These are phyloP conservation scores for Chondrosia reniformis DNA, from an alignment of 37 sponge, comb jelly and placozoan species.

Conservation along the genomic window DNA sequence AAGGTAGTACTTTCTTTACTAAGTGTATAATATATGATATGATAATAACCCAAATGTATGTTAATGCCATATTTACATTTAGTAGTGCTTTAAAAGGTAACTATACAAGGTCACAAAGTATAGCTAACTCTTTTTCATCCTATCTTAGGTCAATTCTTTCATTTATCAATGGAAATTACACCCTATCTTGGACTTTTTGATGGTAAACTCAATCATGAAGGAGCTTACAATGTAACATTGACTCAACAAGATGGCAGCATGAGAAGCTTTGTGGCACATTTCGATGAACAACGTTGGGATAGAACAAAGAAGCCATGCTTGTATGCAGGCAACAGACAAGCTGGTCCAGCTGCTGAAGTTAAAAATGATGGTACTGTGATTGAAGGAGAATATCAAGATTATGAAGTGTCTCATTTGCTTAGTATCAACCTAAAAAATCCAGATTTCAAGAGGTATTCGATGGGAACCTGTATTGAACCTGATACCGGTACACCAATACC, in stretches of 20 bases:
- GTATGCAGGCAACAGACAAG: slow-evolving; percentile 60
- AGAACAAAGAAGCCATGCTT: too few relatives aligned
- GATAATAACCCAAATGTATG: too few relatives aligned
- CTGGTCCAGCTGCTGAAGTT: slow-evolving; percentile 20
- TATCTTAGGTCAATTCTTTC: slow-evolving; percentile 79
- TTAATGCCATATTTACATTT: too few relatives aligned
- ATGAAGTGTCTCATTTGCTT: slow-evolving; percentile 20
- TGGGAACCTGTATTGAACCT: too few relatives aligned
- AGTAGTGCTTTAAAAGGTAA: too few relatives aligned
- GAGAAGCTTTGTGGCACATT: too few relatives aligned
- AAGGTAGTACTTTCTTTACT: too few relatives aligned
- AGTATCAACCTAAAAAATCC: slow-evolving; percentile 15
- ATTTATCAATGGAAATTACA: slow-evolving; percentile 30
- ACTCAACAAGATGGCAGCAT: background rate
- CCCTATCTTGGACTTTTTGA: slow-evolving; percentile 7
- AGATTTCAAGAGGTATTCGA: too few relatives aligned
- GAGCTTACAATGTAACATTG: slow-evolving; percentile 40
- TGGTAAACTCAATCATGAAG: background rate
- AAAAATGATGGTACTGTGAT: slow-evolving; percentile 35
- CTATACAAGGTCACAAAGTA: too few relatives aligned
- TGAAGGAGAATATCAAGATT: slow-evolving; percentile 41
- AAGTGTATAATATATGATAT: too few relatives aligned
- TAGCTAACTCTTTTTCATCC: background rate
- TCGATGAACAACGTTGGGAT: too few relatives aligned
- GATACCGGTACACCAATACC: too few relatives aligned